Conservation (phyloP, 2,797 vertebrate genomes). For the Masticophis lateralis region DNA sequence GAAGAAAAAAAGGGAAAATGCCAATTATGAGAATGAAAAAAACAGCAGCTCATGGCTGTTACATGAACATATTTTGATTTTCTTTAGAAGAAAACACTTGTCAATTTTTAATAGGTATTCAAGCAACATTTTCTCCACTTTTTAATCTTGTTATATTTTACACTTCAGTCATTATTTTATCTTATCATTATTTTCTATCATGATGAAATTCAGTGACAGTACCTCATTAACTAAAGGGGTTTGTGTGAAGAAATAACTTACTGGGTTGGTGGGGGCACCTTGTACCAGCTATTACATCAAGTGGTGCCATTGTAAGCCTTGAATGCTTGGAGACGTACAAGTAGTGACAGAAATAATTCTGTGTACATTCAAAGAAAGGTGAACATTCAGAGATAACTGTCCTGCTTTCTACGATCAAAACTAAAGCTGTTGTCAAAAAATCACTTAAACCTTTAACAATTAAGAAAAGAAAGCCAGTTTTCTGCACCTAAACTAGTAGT, state of each 20-base stretch:
- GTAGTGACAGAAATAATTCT: not conserved
- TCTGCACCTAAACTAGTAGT: not conserved
- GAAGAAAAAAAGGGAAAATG: not conserved
- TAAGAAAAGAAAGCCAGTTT: not conserved
- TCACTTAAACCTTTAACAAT: not conserved
- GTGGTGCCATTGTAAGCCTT: not conserved
- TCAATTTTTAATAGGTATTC: not conserved
- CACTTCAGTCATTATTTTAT: not conserved
- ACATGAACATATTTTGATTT: not conserved
- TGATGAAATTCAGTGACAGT: not conserved
- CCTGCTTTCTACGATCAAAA: not conserved
- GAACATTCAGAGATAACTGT: not conserved
- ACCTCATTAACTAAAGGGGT: not conserved
- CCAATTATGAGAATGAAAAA: not conserved
- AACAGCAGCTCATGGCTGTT: not conserved
- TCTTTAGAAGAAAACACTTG: not conserved
- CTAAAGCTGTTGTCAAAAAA: not conserved
- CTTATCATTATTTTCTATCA: not conserved
- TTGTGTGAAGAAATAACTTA: not conserved
- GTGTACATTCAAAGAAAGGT: not conserved
- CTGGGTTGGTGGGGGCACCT: not conserved
- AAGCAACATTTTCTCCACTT: not conserved
- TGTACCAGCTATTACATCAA: not conserved
- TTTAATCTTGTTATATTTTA: not conserved
- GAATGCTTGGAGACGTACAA: not conserved